A percentile compares a stretch with the other conserved stretches of the same genome.
phyloP scores from a whole-genome alignment of 2,113 vertebrate genomes.

The Thunnus thynnus region DNA sequence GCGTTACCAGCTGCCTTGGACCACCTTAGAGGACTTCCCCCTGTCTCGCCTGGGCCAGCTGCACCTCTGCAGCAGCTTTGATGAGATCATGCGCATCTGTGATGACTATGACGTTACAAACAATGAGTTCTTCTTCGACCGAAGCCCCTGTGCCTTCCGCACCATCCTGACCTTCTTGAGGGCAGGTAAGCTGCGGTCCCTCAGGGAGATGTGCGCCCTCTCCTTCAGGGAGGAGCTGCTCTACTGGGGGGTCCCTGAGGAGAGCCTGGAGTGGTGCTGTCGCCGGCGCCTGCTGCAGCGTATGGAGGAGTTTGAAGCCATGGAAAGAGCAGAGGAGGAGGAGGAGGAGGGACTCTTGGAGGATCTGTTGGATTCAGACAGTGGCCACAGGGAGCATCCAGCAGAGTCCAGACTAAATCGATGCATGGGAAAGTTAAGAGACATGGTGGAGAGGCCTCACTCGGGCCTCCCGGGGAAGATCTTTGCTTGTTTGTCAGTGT shows the following conservation, averaged over 20 bases:
- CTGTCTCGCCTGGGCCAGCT: slow-evolving; percentile 94
- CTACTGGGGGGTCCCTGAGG: slow-evolving; percentile 97
- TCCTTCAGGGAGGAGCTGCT: slow-evolving; percentile 98
- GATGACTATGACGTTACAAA: slow-evolving; percentile 95
- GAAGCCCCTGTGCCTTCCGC: slow-evolving; percentile 94
- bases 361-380: slow-evolving; percentile 83
- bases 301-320: slow-evolving; percentile 93
- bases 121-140: slow-evolving; percentile 99
- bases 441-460: slow-evolving; percentile 99
- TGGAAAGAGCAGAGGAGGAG: slow-evolving; percentile 90
- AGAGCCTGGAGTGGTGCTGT: slow-evolving; percentile 96
- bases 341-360: slow-evolving; percentile 83
- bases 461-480: slow-evolving; percentile 97
- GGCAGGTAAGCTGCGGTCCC: slow-evolving; percentile 93
- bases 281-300: slow-evolving; percentile 93
- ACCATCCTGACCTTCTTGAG: slow-evolving; percentile 96
- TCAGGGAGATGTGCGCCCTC: slow-evolving; percentile 94
- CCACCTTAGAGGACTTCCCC: slow-evolving; percentile 96
- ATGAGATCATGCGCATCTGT: slow-evolving; percentile 95
- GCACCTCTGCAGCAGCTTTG: slow-evolving; percentile 94
- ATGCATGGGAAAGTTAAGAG: slow-evolving; percentile 93
- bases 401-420: slow-evolving; percentile 84
- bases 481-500: slow-evolving; percentile 96
- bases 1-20: slow-evolving; percentile 96
- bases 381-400: slow-evolving; percentile 72